Percentiles rank a stretch among this genome's conserved stretches.
Evolutionary conservation across 1,140 invertebrate genomes (phyloP).

Genomic region (Tetramorium simillimum): DNA sequence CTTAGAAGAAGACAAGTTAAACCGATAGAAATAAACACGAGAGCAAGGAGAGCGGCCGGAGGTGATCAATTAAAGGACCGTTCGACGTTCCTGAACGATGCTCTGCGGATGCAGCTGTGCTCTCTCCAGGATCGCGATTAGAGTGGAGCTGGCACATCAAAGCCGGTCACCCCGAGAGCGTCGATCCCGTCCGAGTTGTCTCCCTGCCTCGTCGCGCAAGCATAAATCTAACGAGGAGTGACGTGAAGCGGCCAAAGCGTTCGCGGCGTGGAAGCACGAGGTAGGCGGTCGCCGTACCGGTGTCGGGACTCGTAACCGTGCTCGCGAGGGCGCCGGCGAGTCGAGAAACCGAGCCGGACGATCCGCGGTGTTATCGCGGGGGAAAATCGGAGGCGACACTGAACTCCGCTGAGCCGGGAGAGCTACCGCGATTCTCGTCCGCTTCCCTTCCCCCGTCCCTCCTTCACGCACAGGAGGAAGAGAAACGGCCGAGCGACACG

Average conservation of each 20-base stretch:
- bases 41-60: neutral
- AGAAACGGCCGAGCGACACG: constrained; percentile 7
- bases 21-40: neutral
- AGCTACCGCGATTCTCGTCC: neutral
- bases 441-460: neutral
- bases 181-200: too few relatives aligned
- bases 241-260: too few relatives aligned
- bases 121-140: neutral
- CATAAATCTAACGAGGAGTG: too few relatives aligned
- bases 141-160: neutral
- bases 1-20: neutral
- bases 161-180: neutral
- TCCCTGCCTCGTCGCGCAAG: too few relatives aligned
- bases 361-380: neutral
- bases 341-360: neutral
- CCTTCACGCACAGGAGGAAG: neutral
- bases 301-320: neutral
- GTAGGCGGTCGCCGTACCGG: too few relatives aligned
- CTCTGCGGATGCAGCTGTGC: too few relatives aligned
- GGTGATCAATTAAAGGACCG: too few relatives aligned
- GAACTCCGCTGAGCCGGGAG: neutral
- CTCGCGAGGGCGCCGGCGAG: neutral
- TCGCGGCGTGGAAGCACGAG: too few relatives aligned
- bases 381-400: neutral
- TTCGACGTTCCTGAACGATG: too few relatives aligned